Evolutionary conservation across 2,797 vertebrate species (phyloP), one percentile per base, ranked within the genome.

Genomic region (Xyrichtys novacula): DNA sequence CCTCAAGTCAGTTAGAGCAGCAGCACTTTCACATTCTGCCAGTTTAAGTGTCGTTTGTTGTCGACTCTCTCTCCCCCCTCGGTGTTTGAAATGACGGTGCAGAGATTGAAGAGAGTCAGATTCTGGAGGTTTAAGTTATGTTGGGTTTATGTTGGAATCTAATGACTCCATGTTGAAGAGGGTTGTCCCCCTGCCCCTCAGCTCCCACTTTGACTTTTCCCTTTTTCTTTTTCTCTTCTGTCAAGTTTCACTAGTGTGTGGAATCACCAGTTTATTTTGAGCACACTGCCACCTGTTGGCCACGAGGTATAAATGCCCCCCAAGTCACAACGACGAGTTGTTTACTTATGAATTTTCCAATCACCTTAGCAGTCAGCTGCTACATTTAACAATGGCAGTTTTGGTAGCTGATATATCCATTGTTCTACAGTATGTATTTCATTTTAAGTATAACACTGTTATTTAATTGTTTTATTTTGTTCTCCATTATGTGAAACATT

Each of bases 251-350:
- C 40, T 43, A 19, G 42, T 66, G 78, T 84, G 76, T 82, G 79
- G 80, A 81, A 81, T 55, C 76, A 84, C 80, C 77, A 85, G 71
- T 76, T 68, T 65, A 60, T 82, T 86, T 82, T 80, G 85, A 91
- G 85, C 87, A 85, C 92, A 94, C 92, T 92, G 93, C 93, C 93
- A 90, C 87, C 90, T 88, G 74, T 73, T 85, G 89, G 90, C 81
- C 40, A 81, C 76, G 85, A 74, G 80, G 71, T 88, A 78, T 82
- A 83, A 87, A 72, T 80, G 70, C 85, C 76, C 80, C 84, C 66
- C 66, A 58, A 67, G 66, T 74, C 48, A 58, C 47, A 76, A 75
- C n/a, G 59, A 57, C 32, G n/a, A 66, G 16, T 76, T 48, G 71
- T 71, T 49, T 77, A 76, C 46, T 69, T 54, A 3, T 26, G n/a